A percentile compares a stretch with the other conserved stretches of the same genome.
Conservation (phyloP, 2,113 vertebrate genomes). For the Tachuris rubrigastra region DNA sequence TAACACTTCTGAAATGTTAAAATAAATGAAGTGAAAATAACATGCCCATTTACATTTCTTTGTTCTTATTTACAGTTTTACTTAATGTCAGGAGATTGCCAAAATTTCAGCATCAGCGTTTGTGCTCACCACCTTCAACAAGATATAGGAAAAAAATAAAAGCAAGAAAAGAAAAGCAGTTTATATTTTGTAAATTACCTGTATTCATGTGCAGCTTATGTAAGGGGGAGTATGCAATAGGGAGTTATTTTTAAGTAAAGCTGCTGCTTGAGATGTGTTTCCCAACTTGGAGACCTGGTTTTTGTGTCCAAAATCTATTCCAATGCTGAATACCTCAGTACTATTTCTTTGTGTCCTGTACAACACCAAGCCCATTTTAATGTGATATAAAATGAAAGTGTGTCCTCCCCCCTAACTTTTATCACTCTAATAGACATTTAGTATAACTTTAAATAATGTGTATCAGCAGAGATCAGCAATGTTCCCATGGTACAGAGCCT, state of each 20-base stretch:
- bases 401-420: not conserved
- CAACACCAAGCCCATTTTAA: not conserved
- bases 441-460: not conserved
- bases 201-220: not conserved
- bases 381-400: not conserved
- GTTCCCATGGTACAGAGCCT: not conserved
- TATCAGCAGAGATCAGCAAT: not conserved
- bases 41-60: slow-evolving; percentile 63
- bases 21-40: slow-evolving; percentile 46
- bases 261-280: not conserved
- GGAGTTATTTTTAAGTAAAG: not conserved
- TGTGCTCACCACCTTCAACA: not conserved
- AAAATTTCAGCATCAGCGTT: slow-evolving; percentile 50
- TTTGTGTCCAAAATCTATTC: not conserved
- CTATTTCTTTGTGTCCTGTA: not conserved
- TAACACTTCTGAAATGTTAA: slow-evolving; percentile 21
- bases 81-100: slow-evolving; percentile 59
- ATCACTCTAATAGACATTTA: not conserved
- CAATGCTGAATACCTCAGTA: rapidly evolving
- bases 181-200: not conserved
- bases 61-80: slow-evolving; percentile 39
- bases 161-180: not conserved
- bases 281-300: not conserved
- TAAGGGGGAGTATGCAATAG: not conserved
- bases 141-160: not conserved